Evolutionary conservation across 92 coral and sea anemone genomes (phyloP).

Genomic region (Parazoanthus atlanticus): DNA sequence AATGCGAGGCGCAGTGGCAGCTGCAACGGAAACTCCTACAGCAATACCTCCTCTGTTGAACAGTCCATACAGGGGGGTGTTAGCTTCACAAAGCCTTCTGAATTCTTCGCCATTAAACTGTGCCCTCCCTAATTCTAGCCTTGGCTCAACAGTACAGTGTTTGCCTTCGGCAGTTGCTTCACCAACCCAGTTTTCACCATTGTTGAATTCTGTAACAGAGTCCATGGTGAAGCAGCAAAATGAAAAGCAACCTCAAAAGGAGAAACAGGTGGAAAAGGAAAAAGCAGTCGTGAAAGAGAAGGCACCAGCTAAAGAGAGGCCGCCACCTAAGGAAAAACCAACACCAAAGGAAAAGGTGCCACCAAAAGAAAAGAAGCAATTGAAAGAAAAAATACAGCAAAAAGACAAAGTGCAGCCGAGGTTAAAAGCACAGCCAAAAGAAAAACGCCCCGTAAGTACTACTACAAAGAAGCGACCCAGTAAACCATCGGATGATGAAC

Average conservation of each 20-base stretch:
- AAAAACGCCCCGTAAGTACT: slow-evolving; percentile 19
- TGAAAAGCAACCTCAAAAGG: slow-evolving; percentile 32
- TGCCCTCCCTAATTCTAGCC: slow-evolving; percentile 4
- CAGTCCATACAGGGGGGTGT: not conserved
- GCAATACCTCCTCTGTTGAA: not conserved
- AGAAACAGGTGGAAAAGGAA: slow-evolving; percentile 37
- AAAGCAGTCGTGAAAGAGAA: slow-evolving; percentile 30
- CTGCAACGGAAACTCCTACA: not conserved
- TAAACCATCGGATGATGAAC: slow-evolving; percentile 70
- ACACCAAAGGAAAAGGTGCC: slow-evolving; percentile 26
- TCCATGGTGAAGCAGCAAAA: slow-evolving; percentile 12
- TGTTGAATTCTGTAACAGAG: slow-evolving; percentile 8
- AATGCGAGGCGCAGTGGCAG: slow-evolving; percentile 44
- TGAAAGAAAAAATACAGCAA: slow-evolving; percentile 15
- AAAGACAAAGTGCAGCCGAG: slow-evolving; percentile 13
- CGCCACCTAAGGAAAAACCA: slow-evolving; percentile 26
- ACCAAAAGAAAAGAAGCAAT: slow-evolving; percentile 18
- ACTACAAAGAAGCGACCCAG: slow-evolving; percentile 74
- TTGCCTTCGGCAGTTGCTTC: not conserved
- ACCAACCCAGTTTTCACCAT: not conserved
- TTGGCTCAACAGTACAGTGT: not conserved
- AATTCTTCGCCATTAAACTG: slow-evolving; percentile 37
- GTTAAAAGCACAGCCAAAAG: slow-evolving; percentile 11
- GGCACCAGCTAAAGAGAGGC: slow-evolving; percentile 33
- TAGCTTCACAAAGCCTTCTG: slow-evolving; percentile 9